Base-by-base conservation (phyloP, 1,140 invertebrate genomes). In the Drosophila pruinosa region DNA sequence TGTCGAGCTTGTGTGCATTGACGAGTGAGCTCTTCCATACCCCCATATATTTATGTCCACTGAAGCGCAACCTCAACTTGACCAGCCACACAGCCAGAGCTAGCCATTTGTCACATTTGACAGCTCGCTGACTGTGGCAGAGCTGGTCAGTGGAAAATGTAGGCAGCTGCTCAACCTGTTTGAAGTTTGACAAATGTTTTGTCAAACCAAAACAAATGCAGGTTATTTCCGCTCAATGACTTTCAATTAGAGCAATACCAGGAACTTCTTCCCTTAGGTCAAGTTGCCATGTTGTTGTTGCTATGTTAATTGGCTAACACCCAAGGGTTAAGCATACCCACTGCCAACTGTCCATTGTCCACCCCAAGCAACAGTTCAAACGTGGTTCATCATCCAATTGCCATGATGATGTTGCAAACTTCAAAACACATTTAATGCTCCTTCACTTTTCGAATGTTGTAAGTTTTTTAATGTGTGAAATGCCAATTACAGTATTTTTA, bases 371-470 rank as follows among this genome's bases (percentile, higher is more conserved):
- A 24, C 12, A 19, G 47, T 22, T 6, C 15, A n/a, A 21, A 12
- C 28, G 22, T 22, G 28, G 34, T 62, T 64, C 69, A 53, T 59
- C 48, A 65, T 43, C 24, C 45, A 53, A 54, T 61, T 58, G 48
- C 31, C 61, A 74, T 50, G 61, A 75, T 75, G 82, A 71, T 68
- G 75, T 53, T 68, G 78, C 64, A 67, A 58, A 88, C 82, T 88
- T 88, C 72, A 78, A 78, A 88, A 88, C 62, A 75, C 64, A 88
- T 88, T 88, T 88, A 82, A 64, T 59, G 75, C 82, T 88, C 78
- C 82, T 88, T 88, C 75, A 59, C 45, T 72, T 68, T 52, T 43
- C 28, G 39, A 68, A 57, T 78, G 58, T 85, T 50, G 28, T 7
- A 53, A 12, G 50, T 72, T 65, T n/a, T 79, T 64, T 56, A 68